phyloP scores from a whole-genome alignment of 2,888 invertebrate genomes.

The Archaeoteleia sp. region DNA sequence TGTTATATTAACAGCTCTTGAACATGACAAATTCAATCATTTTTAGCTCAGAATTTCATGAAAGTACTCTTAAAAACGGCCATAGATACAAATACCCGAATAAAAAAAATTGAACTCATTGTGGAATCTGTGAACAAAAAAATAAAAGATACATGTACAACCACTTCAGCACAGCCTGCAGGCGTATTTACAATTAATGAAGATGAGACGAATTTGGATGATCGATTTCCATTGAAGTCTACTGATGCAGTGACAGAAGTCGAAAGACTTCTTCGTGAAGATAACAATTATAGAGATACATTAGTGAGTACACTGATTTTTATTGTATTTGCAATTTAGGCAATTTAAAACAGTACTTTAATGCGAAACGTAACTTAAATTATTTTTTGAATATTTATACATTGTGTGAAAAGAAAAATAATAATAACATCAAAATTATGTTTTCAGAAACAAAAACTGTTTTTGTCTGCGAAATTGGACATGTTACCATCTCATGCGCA shows the following conservation, averaged over 20 bases:
- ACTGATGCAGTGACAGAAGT: background rate
- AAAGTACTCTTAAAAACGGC: background rate
- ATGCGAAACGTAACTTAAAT: too few relatives aligned
- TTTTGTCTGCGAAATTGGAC: too few relatives aligned
- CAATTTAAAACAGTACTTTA: too few relatives aligned
- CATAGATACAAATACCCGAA: background rate
- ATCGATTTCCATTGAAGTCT: background rate
- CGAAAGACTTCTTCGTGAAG: background rate
- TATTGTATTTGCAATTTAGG: too few relatives aligned
- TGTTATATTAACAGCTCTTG: too few relatives aligned
- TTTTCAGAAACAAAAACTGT: too few relatives aligned
- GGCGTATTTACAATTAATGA: background rate
- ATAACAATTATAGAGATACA: background rate
- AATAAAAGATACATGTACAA: background rate
- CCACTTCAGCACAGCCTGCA: background rate
- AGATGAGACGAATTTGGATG: background rate
- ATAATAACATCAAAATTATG: too few relatives aligned
- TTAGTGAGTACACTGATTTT: conserved; percentile 1
- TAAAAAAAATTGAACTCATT: background rate
- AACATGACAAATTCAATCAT: too few relatives aligned
- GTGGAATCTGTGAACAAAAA: background rate
- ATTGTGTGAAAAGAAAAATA: too few relatives aligned
- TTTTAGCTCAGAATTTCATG: background rate
- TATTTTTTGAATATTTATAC: too few relatives aligned
- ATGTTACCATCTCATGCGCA: too few relatives aligned